phyloP scores from a whole-genome alignment of 2,797 vertebrate species.

The Hippoglossus hippoglossus region DNA sequence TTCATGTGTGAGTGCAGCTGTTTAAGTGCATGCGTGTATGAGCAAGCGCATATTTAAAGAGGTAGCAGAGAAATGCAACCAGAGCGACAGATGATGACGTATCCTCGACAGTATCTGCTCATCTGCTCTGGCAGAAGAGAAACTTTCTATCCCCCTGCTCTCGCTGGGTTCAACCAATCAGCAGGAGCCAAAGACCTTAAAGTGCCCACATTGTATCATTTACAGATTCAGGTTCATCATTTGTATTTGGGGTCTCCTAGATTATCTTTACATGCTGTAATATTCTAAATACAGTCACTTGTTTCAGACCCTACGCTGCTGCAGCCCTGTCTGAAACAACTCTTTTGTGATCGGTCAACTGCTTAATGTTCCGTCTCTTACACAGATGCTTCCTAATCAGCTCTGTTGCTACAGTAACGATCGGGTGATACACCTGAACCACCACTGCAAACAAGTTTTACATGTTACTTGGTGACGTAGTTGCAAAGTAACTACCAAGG shows the following conservation, averaged over 20 bases:
- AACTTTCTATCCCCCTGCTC: conserved; percentile 21
- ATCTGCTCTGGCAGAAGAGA: conserved; percentile 26
- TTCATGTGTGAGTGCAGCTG: conserved; percentile 38
- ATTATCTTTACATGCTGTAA: too few relatives aligned
- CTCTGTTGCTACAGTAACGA: too few relatives aligned
- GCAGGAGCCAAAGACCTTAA: background rate
- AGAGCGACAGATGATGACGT: conserved; percentile 43
- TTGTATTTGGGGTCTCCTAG: background rate
- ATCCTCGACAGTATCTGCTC: conserved; percentile 4
- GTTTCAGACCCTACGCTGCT: too few relatives aligned
- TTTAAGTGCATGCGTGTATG: conserved; percentile 52
- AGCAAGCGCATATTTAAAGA: conserved; percentile 72
- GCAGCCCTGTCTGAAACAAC: too few relatives aligned
- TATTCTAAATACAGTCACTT: too few relatives aligned
- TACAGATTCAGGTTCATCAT: background rate
- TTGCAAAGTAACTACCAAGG: too few relatives aligned
- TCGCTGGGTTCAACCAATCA: conserved; percentile 20
- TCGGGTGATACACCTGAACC: too few relatives aligned
- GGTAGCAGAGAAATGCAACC: conserved; percentile 76
- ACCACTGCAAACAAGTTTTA: too few relatives aligned
- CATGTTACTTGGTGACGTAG: too few relatives aligned
- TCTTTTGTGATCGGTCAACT: too few relatives aligned
- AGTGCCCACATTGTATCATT: background rate
- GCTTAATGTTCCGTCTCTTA: too few relatives aligned
- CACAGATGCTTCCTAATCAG: too few relatives aligned